Evolutionary conservation across 2,113 vertebrate species (phyloP).

Genomic region (Scolopax mira): DNA sequence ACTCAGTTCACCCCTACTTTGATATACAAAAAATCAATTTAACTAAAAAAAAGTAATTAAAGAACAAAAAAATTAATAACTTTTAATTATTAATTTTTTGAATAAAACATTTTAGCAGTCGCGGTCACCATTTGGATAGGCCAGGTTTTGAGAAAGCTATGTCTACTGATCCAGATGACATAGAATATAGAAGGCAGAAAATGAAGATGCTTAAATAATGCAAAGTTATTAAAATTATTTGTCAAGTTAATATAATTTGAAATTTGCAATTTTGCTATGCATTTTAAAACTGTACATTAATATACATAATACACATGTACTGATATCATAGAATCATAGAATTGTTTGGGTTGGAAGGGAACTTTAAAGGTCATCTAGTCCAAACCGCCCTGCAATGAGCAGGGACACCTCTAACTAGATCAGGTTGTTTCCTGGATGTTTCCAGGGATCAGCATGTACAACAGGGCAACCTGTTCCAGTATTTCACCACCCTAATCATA

Average conservation of each 20-base stretch:
- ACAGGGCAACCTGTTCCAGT: neutral
- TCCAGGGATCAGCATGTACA: neutral
- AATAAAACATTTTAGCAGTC: neutral
- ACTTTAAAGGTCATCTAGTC: neutral
- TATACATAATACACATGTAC: neutral
- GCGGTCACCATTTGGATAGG: neutral
- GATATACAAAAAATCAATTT: neutral
- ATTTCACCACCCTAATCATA: neutral
- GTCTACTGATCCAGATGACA: neutral
- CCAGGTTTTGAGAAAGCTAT: neutral
- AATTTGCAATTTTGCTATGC: neutral
- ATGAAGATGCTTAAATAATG: neutral
- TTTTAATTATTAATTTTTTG: neutral
- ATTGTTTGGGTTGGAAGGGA: neutral
- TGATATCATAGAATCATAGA: neutral
- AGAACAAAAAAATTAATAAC: neutral
- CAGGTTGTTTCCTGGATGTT: neutral
- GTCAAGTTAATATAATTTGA: neutral
- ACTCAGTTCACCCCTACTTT: neutral
- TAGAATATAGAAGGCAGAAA: neutral
- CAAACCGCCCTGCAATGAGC: accelerated
- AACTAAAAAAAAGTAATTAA: neutral
- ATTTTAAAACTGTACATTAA: neutral
- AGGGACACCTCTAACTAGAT: neutral
- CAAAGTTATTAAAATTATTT: neutral